Evolutionary conservation across 2,888 invertebrate genomes (phyloP), one percentile per base, ranked within the genome.

Genomic region (Mechanitis messenoides): DNA sequence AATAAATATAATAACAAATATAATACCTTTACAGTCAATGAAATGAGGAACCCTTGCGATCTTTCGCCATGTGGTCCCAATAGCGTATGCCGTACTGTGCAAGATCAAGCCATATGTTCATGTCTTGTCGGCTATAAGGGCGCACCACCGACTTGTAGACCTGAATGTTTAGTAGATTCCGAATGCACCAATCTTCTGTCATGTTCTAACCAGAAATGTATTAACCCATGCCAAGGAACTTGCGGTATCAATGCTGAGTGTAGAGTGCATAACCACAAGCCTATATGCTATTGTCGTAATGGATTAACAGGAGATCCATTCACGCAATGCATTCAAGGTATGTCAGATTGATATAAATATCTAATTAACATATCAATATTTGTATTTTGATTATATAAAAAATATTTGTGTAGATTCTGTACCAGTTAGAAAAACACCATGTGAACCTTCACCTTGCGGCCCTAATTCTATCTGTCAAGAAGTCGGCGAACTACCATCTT

Each of bases 281-380:
- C 97, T 0, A 93, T 96, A 57, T 97, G 97, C 77, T 94, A 92
- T 69, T 97, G 97, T 75, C 93, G 94, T 63, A 89, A 86, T 63
- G 92, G 92, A 60, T 92, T 91, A 73, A 91, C 93, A n/a, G 96
- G 96, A 28, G 94, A 97, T 92, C 96, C 97, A 55, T 96, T 96
- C 75, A 91, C 92, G 7, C 91, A 92, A 73, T 96, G 96, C 81
- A 67, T 76, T 61, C 68, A 77, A 70, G 69, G 88, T 89, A 75
- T 83, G 85, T 81, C 56, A 42, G 9, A n/a, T 35, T 55, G 50
- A 63, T 42, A 56, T 45, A 35, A 9, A 42, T 42, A 42, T 42
- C 42, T n/a, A 47, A 47, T 28, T 4, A 28, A 7, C 47, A 28
- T 47, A 28, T 20, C 20, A 20, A 20, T 20, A 20, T 20, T 6